Evolutionary conservation across 2,888 invertebrate species (phyloP).

Genomic region (Synanthedon vespiformis): DNA sequence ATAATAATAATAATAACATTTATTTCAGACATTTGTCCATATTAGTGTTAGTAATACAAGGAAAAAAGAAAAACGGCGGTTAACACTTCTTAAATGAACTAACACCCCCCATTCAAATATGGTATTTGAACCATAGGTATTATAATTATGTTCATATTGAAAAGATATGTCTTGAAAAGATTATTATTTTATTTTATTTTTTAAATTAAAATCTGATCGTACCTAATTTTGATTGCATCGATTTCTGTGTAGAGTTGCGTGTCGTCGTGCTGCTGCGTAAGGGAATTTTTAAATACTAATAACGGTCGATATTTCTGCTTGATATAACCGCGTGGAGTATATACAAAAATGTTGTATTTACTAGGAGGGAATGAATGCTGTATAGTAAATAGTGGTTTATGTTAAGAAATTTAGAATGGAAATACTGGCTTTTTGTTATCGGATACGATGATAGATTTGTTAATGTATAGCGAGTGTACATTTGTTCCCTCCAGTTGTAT

Average conservation of each 20-base stretch:
- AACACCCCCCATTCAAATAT: too few species aligned
- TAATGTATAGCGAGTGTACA: constrained; percentile 22
- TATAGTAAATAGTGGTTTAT: constrained; percentile 21
- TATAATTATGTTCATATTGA: too few species aligned
- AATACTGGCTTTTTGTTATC: constrained; percentile 29
- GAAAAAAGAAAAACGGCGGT: too few species aligned
- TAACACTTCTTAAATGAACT: too few species aligned
- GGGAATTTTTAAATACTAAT: neutral
- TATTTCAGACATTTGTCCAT: too few species aligned
- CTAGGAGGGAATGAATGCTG: constrained; percentile 37
- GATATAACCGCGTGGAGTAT: constrained; percentile 1
- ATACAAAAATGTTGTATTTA: constrained; percentile 8
- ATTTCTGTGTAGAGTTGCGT: constrained; percentile 33
- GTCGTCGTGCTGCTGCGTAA: constrained; percentile 18
- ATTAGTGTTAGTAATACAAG: too few species aligned
- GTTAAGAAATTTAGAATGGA: constrained; percentile 28
- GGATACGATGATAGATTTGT: constrained; percentile 25
- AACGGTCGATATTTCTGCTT: constrained; percentile 10
- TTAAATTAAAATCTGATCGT: constrained; percentile 18
- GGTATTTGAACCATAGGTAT: too few species aligned
- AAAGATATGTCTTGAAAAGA: constrained; percentile 43
- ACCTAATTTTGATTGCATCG: constrained; percentile 22
- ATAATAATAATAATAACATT: too few species aligned
- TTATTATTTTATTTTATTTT: constrained; percentile 45
- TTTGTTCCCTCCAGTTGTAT: constrained; percentile 37